Percentiles rank a stretch among this genome's conserved stretches.
Conservation (phyloP, 2,888 invertebrate genomes). For the Ferdinandea cuprea region DNA sequence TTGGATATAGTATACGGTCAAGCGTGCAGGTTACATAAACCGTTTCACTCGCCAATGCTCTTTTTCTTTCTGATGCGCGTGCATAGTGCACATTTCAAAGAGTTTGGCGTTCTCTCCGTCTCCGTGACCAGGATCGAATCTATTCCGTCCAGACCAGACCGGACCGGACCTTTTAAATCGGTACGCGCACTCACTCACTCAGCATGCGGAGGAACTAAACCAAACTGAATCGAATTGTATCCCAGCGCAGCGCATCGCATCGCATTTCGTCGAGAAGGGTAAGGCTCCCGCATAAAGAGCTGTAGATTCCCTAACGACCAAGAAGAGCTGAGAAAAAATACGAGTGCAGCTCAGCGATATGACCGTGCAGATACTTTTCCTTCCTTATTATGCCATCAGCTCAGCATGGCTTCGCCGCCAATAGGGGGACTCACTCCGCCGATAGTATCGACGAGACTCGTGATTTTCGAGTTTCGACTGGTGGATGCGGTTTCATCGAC, state of each 20-base stretch:
- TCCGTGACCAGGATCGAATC: conserved; percentile 55
- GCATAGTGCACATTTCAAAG: conserved; percentile 59
- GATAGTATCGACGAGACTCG: conserved; percentile 68
- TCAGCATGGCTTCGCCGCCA: conserved; percentile 33
- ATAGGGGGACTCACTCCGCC: neutral
- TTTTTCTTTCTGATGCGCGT: conserved; percentile 55
- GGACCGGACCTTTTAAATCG: conserved; percentile 72
- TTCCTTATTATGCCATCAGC: conserved; percentile 73
- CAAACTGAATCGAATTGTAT: conserved; percentile 48
- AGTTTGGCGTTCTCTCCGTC: conserved; percentile 9
- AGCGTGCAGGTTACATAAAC: conserved; percentile 71
- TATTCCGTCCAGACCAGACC: conserved; percentile 51
- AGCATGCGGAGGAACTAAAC: conserved; percentile 32
- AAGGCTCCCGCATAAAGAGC: conserved; percentile 70
- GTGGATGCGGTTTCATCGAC: conserved; percentile 68
- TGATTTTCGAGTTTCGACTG: conserved; percentile 61
- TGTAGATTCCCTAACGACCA: conserved; percentile 58
- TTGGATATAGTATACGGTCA: conserved; percentile 52
- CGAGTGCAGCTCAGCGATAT: conserved; percentile 46
- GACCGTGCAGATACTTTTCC: conserved; percentile 53
- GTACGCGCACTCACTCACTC: conserved; percentile 69
- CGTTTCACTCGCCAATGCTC: conserved; percentile 48
- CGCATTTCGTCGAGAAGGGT: neutral
- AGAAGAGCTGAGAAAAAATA: conserved; percentile 47
- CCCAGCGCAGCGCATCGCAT: too few relatives aligned